Evolutionary conservation across 2,113 vertebrate genomes (phyloP), one percentile per base, ranked within the genome.

Genomic region (Stomatorhinus ivindoensis): DNA sequence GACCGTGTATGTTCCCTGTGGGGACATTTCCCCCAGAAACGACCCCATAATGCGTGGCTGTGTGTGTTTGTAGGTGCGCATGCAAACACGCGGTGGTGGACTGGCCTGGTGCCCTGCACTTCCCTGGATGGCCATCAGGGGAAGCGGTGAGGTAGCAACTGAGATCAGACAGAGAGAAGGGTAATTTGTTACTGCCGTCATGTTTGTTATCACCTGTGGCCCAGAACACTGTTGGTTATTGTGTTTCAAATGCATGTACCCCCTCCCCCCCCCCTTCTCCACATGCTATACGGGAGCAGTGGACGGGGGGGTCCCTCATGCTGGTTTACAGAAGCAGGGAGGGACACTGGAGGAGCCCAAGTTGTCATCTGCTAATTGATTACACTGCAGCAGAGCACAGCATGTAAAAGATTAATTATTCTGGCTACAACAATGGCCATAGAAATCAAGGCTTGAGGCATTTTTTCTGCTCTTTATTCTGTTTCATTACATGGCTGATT

Each of bases 401-500:
- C 73, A 80, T 80, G 73, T 80, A 80, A 80, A 80, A 80, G 73
- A 80, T 80, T 80, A 80, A 80, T 80, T 80, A 80, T 80, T 80
- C 73, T 80, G 73, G 73, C 73, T 80, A 42, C 35, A 80, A 80
- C 73, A 80, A 80, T 80, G 73, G 73, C 73, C 73, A 80, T 80
- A 39, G 73, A 42, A 80, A 80, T 80, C 73, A 35, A 80, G 73
- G 35, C 73, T 42, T 42, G 15, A 42, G 73, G 73, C 73, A 42
- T 80, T 80, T 76, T 76, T 42, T 19, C 73, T 80, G 31, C 35
- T 80, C 35, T 80, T 80, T 80, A 80, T 80, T 80, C 73, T 42
- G 31, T 80, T 80, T 80, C 73, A 80, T 80, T 80, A 42, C 73
- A 80, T 80, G 73, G 73, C 13, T 80, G 35, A 80, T 80, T 80